Percentiles rank a stretch among this genome's conserved stretches.
phyloP scores from a whole-genome alignment of 1,140 invertebrate species.

The Doryteuthis pealeii region DNA sequence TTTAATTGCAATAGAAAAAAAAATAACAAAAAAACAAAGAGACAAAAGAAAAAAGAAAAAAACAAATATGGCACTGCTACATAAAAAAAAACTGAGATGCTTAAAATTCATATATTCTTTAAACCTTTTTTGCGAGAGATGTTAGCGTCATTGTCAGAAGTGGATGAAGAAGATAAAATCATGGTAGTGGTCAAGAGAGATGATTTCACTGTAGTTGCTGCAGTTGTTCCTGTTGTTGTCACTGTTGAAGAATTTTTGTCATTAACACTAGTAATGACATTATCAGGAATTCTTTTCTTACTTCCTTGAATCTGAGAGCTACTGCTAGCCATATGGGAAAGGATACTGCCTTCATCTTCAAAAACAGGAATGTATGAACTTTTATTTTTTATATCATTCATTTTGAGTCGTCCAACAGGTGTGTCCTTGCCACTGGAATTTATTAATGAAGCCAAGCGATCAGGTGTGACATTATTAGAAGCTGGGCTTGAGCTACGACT shows the following conservation, averaged over 20 bases:
- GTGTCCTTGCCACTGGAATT: neutral
- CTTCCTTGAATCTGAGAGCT: neutral
- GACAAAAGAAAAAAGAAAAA: too few relatives aligned
- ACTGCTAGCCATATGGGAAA: conserved; percentile 7
- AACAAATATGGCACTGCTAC: too few relatives aligned
- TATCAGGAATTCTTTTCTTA: neutral
- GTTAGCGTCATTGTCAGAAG: too few relatives aligned
- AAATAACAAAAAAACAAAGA: too few relatives aligned
- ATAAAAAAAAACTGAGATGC: too few relatives aligned
- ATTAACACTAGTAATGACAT: neutral
- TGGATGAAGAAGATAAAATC: neutral
- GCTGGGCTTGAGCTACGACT: neutral
- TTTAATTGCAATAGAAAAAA: too few relatives aligned
- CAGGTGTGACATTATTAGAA: neutral
- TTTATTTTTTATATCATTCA: neutral
- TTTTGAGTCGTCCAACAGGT: neutral
- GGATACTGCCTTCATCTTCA: neutral
- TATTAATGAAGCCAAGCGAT: neutral
- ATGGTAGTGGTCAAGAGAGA: neutral
- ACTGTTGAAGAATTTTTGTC: conserved; percentile 12
- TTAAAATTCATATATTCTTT: too few relatives aligned
- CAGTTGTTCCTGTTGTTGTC: conserved; percentile 14
- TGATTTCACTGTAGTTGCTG: neutral
- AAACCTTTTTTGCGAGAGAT: too few relatives aligned
- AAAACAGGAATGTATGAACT: too few relatives aligned